Evolutionary conservation across 2,113 vertebrate species (phyloP).

Genomic region (rabbit (Oryctolagus cuniculus)): mOryCun1.1 NC_091432.1:167912001-167912500

Average conservation of each 20-base stretch:
- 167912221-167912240: background rate
- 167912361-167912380: background rate
- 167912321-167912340: background rate
- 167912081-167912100: background rate
- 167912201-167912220: no score
- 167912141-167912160: no score
- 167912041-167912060: constrained; percentile 34
- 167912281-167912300: background rate
- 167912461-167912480: no score
- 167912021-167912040: background rate
- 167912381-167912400: background rate
- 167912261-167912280: background rate
- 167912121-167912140: no score
- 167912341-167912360: background rate
- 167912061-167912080: background rate
- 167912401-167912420: background rate
- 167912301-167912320: background rate
- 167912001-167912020: background rate
- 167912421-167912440: background rate
- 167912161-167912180: no score
- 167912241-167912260: background rate
- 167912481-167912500: no score
- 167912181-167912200: background rate
- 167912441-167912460: background rate
- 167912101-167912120: background rate